Percentiles rank a stretch among this genome's conserved stretches.
Evolutionary conservation across 2,888 invertebrate genomes (phyloP).

Genomic region (Steinernema scapterisci): DNA sequence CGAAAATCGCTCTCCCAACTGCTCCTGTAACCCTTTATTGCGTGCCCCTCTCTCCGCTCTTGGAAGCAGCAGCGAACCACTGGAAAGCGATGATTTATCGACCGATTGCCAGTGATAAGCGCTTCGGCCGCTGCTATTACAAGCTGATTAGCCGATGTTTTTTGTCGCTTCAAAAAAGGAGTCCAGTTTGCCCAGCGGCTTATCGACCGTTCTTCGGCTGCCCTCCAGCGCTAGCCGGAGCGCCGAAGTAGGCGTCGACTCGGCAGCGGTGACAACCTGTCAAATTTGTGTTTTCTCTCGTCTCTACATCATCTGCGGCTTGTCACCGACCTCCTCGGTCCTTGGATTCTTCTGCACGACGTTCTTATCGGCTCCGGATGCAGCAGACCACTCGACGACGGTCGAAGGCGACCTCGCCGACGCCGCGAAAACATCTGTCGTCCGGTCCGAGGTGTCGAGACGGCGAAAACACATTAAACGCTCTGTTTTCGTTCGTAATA

Average conservation of each 20-base stretch:
- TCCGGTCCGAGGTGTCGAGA: background rate
- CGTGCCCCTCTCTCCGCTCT: background rate
- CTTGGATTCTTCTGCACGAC: background rate
- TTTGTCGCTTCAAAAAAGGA: constrained; percentile 25
- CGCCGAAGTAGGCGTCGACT: background rate
- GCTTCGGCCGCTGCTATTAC: constrained; percentile 21
- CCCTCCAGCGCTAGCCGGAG: background rate
- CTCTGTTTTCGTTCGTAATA: constrained; percentile 23
- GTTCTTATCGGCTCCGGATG: background rate
- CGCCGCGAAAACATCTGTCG: background rate
- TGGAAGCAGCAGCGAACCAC: background rate
- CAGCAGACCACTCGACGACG: constrained; percentile 23
- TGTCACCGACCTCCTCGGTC: background rate
- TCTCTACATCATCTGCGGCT: background rate
- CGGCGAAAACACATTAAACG: constrained; percentile 23
- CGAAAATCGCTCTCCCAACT: too few relatives aligned
- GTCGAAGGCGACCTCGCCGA: background rate
- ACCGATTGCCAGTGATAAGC: constrained; percentile 1
- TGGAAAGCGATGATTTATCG: constrained; percentile 27
- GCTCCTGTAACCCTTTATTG: too few relatives aligned
- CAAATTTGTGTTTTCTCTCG: constrained; percentile 26
- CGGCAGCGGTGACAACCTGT: constrained; percentile 14
- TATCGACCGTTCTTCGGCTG: constrained; percentile 8
- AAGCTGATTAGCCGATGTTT: constrained; percentile 25
- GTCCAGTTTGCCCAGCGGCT: constrained; percentile 8